Conservation (phyloP, 2,797 vertebrate species). For the Crossoptilon crossoptilon region DNA sequence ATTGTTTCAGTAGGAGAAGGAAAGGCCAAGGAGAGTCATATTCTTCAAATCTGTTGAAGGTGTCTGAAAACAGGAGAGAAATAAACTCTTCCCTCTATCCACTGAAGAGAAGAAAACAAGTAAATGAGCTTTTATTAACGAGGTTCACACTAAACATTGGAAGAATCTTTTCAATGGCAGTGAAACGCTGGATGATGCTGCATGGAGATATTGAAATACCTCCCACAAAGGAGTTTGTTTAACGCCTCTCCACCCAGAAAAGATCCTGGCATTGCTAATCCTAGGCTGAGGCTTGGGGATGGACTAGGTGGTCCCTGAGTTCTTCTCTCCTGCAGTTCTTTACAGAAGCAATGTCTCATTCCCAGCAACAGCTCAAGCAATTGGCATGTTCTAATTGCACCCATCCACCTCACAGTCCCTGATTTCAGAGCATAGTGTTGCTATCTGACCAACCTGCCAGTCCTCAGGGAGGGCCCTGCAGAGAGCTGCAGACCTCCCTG, state of each 20-base stretch:
- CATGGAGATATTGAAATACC: not conserved
- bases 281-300: not conserved
- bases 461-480: not conserved
- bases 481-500: not conserved
- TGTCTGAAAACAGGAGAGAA: not conserved
- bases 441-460: accelerated
- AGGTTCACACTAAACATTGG: not conserved
- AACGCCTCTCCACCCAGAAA: not conserved
- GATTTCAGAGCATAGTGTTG: not conserved
- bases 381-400: not conserved
- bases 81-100: not conserved
- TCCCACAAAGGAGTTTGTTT: accelerated
- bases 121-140: not conserved
- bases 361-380: not conserved
- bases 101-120: not conserved
- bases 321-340: not conserved
- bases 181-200: not conserved
- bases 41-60: not conserved
- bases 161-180: not conserved
- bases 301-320: not conserved
- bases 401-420: accelerated
- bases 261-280: not conserved
- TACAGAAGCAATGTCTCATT: not conserved
- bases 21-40: not conserved
- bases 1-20: not conserved